Percentiles rank a stretch among this genome's conserved stretches.
These are phyloP conservation scores for Strix aluco DNA, from an alignment of 2,113 vertebrate genomes.

Conservation along the genomic window DNA sequence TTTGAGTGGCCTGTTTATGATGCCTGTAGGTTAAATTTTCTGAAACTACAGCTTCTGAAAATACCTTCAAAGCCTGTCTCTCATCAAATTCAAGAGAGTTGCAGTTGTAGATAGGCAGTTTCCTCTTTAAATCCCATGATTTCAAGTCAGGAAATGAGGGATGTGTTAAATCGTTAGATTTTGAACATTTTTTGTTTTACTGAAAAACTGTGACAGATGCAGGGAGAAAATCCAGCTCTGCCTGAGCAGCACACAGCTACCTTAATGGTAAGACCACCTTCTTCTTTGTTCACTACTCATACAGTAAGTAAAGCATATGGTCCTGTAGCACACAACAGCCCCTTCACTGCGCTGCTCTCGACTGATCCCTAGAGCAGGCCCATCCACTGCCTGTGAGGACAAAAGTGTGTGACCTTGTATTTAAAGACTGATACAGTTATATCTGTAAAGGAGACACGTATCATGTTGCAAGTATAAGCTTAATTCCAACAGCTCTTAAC, in stretches of 20 bases:
- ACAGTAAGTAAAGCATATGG: fast-evolving
- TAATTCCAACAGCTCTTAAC: background rate
- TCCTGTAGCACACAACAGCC: fast-evolving
- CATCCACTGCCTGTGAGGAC: fast-evolving
- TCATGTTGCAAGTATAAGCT: background rate
- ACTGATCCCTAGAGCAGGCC: background rate
- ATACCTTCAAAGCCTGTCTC: background rate
- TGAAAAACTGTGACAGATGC: background rate
- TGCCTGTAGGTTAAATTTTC: background rate
- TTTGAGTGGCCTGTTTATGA: background rate
- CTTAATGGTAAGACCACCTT: background rate
- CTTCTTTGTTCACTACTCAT: fast-evolving
- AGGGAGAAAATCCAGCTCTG: background rate
- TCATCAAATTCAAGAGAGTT: background rate
- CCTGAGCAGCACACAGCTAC: background rate
- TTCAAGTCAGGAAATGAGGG: background rate
- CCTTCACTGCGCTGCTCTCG: fast-evolving
- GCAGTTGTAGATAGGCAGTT: background rate
- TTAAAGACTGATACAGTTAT: background rate
- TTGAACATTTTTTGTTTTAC: background rate
- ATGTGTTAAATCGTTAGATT: background rate
- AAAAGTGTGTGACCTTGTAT: background rate
- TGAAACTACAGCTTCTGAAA: background rate
- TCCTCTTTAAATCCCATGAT: background rate
- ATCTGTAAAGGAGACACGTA: background rate